phyloP scores from a whole-genome alignment of 2,888 invertebrate species.

The Pristionchus entomophagus region DNA sequence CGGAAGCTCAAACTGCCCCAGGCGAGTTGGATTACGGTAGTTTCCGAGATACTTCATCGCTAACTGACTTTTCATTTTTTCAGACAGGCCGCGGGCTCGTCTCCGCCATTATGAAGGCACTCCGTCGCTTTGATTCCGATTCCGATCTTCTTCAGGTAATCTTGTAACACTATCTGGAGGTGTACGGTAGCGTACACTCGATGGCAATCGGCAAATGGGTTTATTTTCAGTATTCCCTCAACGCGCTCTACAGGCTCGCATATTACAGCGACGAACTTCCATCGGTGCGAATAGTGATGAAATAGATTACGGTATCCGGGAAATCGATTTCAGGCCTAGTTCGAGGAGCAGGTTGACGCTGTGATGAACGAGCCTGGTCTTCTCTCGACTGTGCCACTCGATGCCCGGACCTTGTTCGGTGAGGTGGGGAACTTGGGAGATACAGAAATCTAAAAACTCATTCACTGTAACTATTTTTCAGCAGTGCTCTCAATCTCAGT shows the following conservation, averaged over 20 bases:
- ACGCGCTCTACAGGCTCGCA: background rate
- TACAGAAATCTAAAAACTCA: too few relatives aligned
- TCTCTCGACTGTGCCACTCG: background rate
- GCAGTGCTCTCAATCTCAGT: background rate
- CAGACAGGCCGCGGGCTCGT: background rate
- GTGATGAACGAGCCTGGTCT: background rate
- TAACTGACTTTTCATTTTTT: background rate
- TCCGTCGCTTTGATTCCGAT: background rate
- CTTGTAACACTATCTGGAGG: background rate
- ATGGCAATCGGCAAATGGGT: too few relatives aligned
- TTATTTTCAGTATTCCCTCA: background rate
- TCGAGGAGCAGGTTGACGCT: background rate
- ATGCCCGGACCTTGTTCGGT: background rate
- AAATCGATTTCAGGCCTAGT: background rate
- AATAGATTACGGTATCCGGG: too few relatives aligned
- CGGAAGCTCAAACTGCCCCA: too few relatives aligned
- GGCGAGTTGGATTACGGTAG: too few relatives aligned
- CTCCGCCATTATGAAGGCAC: background rate
- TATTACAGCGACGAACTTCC: background rate
- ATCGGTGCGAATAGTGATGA: background rate
- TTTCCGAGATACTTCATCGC: too few relatives aligned
- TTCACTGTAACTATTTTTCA: background rate
- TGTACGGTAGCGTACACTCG: too few relatives aligned
- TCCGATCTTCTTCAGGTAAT: background rate
- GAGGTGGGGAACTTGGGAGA: too few relatives aligned